Evolutionary conservation across 2,888 invertebrate species (phyloP), one percentile per base, ranked within the genome.

Genomic region (Dendrolimus houi): DNA sequence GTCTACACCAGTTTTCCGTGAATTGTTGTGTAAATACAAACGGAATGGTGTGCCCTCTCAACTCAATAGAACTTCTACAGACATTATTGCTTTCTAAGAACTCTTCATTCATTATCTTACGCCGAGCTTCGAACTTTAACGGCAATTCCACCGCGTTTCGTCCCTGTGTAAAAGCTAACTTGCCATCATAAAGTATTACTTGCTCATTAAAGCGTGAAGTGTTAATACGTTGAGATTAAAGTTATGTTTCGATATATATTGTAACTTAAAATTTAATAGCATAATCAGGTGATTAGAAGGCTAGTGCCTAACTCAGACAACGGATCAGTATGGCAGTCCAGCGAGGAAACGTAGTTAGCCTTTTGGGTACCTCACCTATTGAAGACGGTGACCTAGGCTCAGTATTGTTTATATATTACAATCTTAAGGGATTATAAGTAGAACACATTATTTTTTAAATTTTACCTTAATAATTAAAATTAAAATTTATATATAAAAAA

Each of bases 11-110:
- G 65, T 61, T 58, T 63, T 59, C 64, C 59, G 62, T 67, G 74
- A 74, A 77, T 74, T 75, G 76, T 74, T 76, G 70, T 69, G 70
- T 72, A 75, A 78, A 77, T 73, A 78, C 68, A 66, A 62, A 53
- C 57, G 55, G 65, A 63, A 47, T 47, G 63, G 62, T 64, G 67
- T 63, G 63, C 70, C 69, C 67, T 67, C 66, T 65, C 66, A 74
- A 75, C 69, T 72, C 67, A 63, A 74, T 70, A 69, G 67, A 70
- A 68, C 64, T 71, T 66, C 12, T 12, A 47, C 62, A 71, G 74
- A 68, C 74, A 63, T 74, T 76, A 75, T 77, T 75, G 74, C 73
- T 74, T 74, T 74, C 68, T 58, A 68, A 71, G 70, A 67, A 68
- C 64, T 64, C 74, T 75, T 69, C 67, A 68, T 69, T 77, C 74